Evolutionary conservation across 2,888 invertebrate species (phyloP), one percentile per base, ranked within the genome.

Genomic region (Sphaerophoria rueppellii): DNA sequence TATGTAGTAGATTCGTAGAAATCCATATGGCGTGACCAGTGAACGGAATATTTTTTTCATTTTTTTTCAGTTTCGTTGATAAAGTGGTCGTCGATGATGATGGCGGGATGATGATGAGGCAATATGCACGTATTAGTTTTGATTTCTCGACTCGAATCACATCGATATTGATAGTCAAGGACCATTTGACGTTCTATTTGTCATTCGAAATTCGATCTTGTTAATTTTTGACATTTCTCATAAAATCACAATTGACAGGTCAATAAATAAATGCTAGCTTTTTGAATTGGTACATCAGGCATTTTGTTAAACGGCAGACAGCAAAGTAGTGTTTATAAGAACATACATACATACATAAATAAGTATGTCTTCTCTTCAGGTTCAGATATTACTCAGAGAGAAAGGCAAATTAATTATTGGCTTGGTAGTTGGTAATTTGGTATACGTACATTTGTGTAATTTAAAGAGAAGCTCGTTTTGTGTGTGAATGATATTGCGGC

Each of bases 71-170:
- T 24, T 24, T 24, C 2, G 24, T 24, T 24, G 24, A 24, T 24
- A 24, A 24, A 24, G 24, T 24, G 24, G 24, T 24, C 14, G n/a
- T 48, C 6, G 12, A n/a, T 32, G 7, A 6, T 46, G 46, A 24
- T 43, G 7, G 7, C 14, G 32, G 9, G n/a, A 46, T 34, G 4
- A 50, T 67, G 69, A 76, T 85, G 81, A 55, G 85, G 6, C 58
- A 50, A 77, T 63, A 65, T 70, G 85, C 85, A 85, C 85, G 85
- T 85, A 81, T 9, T 73, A 16, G 24, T 0, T 16, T 50, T 6
- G 14, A 16, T 50, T 6, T 35, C 35, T 57, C 55, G 7, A 9
- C 12, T 0, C 35, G 0, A 37, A 6, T 35, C 57, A 57, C 24
- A 24, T 24, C 35, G 37, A 57, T 14, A 57, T 11, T 5, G 2